phyloP scores from a whole-genome alignment of 2,888 invertebrate genomes.

The Epinotia demarniana region DNA sequence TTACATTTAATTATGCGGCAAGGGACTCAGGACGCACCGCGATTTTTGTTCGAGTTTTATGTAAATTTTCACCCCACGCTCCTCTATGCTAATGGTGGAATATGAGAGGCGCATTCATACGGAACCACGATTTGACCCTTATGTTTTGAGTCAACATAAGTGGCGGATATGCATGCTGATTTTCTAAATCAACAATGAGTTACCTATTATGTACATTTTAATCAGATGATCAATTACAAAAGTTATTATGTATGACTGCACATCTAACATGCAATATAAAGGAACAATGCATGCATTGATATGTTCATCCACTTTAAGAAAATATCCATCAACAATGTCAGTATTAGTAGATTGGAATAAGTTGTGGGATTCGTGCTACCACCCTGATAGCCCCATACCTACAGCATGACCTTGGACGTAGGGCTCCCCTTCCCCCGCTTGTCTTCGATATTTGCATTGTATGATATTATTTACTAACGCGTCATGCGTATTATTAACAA shows the following conservation, averaged over 20 bases:
- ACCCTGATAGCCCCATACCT: too few species aligned
- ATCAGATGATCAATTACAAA: background rate
- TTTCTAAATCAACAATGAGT: constrained; percentile 49
- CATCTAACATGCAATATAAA: background rate
- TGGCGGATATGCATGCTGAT: constrained; percentile 52
- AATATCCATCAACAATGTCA: background rate
- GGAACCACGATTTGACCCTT: constrained; percentile 67
- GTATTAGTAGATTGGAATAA: too few species aligned
- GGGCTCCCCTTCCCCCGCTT: too few species aligned
- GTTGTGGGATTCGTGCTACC: too few species aligned
- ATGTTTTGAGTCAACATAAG: constrained; percentile 50
- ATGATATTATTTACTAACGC: too few species aligned
- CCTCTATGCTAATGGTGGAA: constrained; percentile 72
- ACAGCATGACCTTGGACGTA: too few species aligned
- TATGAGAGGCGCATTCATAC: constrained; percentile 64
- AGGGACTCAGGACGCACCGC: constrained; percentile 60
- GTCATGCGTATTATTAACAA: too few species aligned
- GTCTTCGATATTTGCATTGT: too few species aligned
- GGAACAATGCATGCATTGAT: background rate
- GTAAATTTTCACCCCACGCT: constrained; percentile 66
- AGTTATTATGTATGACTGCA: background rate
- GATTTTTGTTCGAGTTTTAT: constrained; percentile 77
- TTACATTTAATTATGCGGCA: constrained; percentile 65
- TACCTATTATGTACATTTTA: background rate
- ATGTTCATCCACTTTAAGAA: background rate